phyloP scores from a whole-genome alignment of 2,113 vertebrate genomes.

The Labrus mixtus region DNA sequence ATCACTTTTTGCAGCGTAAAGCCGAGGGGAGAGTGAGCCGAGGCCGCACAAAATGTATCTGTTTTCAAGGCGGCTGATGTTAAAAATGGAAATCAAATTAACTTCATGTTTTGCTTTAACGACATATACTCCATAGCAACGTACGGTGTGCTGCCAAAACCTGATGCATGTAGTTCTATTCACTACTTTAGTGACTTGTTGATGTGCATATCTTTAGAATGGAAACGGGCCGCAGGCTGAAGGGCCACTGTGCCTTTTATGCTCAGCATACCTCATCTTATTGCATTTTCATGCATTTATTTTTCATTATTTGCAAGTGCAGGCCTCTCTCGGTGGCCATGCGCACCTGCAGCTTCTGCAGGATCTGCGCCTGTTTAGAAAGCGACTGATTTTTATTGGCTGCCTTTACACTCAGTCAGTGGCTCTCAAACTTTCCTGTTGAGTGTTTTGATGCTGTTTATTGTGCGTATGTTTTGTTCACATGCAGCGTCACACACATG shows the following conservation, averaged over 20 bases:
- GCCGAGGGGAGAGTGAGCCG: slow-evolving; percentile 23
- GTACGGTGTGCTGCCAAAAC: slow-evolving; percentile 6
- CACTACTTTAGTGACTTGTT: slow-evolving; percentile 20
- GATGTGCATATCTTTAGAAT: slow-evolving; percentile 28
- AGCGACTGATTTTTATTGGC: slow-evolving; percentile 67
- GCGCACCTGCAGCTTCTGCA: slow-evolving; percentile 49
- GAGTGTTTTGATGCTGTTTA: slow-evolving; percentile 1
- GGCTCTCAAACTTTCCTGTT: slow-evolving; percentile 31
- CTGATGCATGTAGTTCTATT: slow-evolving; percentile 9
- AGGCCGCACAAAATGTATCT: slow-evolving; percentile 35
- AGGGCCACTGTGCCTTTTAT: slow-evolving; percentile 20
- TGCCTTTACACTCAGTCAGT: slow-evolving; percentile 14
- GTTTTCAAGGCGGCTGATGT: slow-evolving; percentile 30
- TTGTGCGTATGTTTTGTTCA: not conserved
- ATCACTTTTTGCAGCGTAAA: slow-evolving; percentile 18
- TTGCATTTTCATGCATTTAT: not conserved
- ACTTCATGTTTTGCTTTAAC: slow-evolving; percentile 51
- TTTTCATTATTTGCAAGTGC: slow-evolving; percentile 12
- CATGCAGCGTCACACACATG: not conserved
- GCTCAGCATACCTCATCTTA: slow-evolving; percentile 7
- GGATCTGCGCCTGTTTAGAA: slow-evolving; percentile 36
- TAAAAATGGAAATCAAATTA: slow-evolving; percentile 60
- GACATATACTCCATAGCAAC: slow-evolving; percentile 60
- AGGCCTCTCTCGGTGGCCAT: slow-evolving; percentile 27
- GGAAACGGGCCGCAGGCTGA: slow-evolving; percentile 33